Conservation (phyloP, 2,113 vertebrate species). For the Salvelinus fontinalis region DNA sequence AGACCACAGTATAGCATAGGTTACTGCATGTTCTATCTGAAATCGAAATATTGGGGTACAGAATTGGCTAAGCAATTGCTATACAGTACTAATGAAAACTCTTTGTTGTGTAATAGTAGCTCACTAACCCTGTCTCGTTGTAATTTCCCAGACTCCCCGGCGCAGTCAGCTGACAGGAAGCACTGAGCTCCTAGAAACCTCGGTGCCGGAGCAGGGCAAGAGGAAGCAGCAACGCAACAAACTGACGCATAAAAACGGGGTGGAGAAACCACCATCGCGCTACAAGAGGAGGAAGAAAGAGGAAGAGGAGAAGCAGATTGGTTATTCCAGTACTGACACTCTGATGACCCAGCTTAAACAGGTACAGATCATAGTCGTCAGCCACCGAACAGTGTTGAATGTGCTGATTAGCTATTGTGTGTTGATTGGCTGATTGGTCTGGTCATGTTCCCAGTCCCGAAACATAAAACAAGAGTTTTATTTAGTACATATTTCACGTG, state of each 20-base stretch:
- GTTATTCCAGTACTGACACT: constrained; percentile 74
- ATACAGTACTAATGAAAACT: no score
- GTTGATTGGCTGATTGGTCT: no score
- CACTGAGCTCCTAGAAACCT: constrained; percentile 69
- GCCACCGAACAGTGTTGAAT: no score
- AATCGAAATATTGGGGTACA: no score
- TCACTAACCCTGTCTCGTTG: no score
- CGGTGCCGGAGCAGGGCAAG: constrained; percentile 73
- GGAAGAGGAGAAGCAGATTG: constrained; percentile 81
- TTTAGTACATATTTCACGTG: no score
- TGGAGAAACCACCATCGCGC: constrained; percentile 82
- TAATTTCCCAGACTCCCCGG: neutral
- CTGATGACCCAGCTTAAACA: constrained; percentile 51
- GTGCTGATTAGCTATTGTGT: no score
- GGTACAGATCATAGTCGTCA: constrained; percentile 8
- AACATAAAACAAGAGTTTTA: no score
- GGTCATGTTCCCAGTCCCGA: no score
- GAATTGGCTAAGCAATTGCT: no score
- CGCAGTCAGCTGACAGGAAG: constrained; percentile 67
- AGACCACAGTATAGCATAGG: neutral
- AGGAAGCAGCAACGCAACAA: constrained; percentile 88
- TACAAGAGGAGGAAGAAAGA: constrained; percentile 91
- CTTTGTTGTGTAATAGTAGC: no score
- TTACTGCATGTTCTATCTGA: neutral
- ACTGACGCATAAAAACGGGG: constrained; percentile 66